Conservation (phyloP, 2,888 invertebrate genomes). For the Iphiclides podalirius region DNA sequence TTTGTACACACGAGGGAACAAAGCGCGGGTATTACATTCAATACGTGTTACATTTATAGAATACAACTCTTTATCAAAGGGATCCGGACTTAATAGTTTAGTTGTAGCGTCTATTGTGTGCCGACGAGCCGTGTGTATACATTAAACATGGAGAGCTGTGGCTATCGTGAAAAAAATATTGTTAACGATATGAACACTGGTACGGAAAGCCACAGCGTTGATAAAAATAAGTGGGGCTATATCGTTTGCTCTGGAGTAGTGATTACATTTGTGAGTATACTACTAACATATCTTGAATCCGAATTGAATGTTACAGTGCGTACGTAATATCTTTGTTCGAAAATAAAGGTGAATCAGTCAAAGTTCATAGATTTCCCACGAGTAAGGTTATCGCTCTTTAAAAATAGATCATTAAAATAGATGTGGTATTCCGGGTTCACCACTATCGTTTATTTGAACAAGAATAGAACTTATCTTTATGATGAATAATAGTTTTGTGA, state of each 20-base stretch:
- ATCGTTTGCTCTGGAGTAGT: constrained; percentile 82
- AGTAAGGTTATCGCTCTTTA: neutral
- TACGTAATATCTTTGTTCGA: neutral
- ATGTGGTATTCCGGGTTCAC: too few species aligned
- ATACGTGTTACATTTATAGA: constrained; percentile 18
- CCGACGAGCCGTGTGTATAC: constrained; percentile 23
- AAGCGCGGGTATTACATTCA: constrained; percentile 18
- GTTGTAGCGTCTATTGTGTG: constrained; percentile 7
- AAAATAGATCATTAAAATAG: neutral
- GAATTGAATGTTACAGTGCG: too few species aligned
- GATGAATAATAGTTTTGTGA: too few species aligned
- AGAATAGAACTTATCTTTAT: too few species aligned
- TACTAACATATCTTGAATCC: neutral
- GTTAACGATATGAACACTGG: constrained; percentile 25
- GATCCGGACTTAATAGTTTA: constrained; percentile 23
- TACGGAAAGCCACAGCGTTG: constrained; percentile 24
- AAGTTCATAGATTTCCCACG: neutral
- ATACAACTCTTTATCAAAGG: constrained; percentile 23
- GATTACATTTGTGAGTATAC: constrained; percentile 80
- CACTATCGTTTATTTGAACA: too few species aligned
- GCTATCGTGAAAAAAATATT: constrained; percentile 29
- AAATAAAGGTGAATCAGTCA: neutral
- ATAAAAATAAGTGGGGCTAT: constrained; percentile 81
- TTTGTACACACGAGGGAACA: constrained; percentile 8
- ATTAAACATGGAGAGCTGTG: constrained; percentile 3